These are phyloP conservation scores for Scomberomorus guttatus DNA, from an alignment of 2,797 vertebrate species.

Conservation along the genomic window DNA sequence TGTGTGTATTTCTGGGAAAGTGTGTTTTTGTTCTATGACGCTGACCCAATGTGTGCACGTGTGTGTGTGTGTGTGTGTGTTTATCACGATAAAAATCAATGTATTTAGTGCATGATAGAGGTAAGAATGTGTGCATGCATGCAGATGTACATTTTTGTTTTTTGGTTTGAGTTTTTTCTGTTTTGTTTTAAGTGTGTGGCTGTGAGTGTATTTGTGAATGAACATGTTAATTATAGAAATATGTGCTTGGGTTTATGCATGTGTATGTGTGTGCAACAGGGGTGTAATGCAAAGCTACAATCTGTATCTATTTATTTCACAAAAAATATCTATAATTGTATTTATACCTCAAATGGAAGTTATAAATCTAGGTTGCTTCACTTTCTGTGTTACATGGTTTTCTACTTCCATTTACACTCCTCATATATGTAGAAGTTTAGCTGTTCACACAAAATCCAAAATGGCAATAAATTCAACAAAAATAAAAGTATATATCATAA, in stretches of 20 bases:
- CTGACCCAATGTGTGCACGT: neutral
- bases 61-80: neutral
- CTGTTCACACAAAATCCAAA: neutral
- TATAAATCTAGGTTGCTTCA: too few species aligned
- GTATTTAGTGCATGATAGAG: too few species aligned
- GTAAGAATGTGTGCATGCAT: neutral
- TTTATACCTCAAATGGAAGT: neutral
- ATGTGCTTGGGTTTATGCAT: neutral
- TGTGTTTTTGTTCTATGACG: neutral
- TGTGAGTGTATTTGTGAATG: neutral
- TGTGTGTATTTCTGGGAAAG: conserved; percentile 18
- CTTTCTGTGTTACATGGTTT: neutral
- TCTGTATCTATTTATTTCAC: conserved; percentile 28
- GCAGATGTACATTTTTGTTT: neutral
- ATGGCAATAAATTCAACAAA: too few species aligned
- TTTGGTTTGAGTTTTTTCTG: neutral
- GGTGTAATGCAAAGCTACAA: neutral
- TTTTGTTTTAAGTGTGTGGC: neutral
- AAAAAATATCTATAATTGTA: neutral
- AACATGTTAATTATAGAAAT: neutral
- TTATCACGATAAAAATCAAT: too few species aligned
- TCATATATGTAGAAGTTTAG: neutral
- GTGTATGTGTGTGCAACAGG: neutral
- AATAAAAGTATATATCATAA: too few species aligned
- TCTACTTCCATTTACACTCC: neutral